phyloP scores from a whole-genome alignment of 2,113 vertebrate genomes.

The Sphaerodactylus townsendi region DNA sequence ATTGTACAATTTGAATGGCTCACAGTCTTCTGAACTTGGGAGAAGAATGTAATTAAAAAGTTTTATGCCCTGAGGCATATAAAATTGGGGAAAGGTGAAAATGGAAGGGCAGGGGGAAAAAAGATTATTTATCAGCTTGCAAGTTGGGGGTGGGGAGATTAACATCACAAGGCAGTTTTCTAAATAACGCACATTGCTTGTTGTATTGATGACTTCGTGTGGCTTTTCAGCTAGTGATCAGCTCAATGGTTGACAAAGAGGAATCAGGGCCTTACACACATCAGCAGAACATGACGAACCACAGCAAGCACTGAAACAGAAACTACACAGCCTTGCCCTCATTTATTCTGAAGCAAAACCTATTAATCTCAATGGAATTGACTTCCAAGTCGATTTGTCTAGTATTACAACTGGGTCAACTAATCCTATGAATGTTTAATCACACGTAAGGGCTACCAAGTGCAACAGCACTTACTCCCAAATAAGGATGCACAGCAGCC shows the following conservation, averaged over 20 bases:
- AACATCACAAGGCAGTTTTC: neutral
- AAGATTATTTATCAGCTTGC: neutral
- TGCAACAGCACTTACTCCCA: too few species aligned
- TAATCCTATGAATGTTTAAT: too few species aligned
- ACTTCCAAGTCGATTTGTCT: neutral
- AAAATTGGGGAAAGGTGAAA: neutral
- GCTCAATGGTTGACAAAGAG: fast-evolving
- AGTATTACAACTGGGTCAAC: too few species aligned
- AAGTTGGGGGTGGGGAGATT: conserved; percentile 8
- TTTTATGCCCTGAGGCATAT: neutral
- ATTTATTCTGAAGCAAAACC: too few species aligned
- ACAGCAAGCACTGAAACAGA: neutral
- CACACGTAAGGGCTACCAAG: too few species aligned
- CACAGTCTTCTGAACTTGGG: conserved; percentile 30
- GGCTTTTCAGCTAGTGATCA: neutral
- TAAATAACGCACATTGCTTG: neutral
- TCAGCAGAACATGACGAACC: neutral
- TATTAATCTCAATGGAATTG: neutral
- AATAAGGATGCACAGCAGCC: too few species aligned
- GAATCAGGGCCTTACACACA: neutral
- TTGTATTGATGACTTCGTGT: neutral
- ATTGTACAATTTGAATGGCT: conserved; percentile 29
- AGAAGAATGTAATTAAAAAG: conserved; percentile 3
- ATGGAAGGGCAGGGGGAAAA: neutral
- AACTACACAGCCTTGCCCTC: neutral